Conservation (phyloP, 2,113 vertebrate genomes). For the Pholis gunnellus region DNA sequence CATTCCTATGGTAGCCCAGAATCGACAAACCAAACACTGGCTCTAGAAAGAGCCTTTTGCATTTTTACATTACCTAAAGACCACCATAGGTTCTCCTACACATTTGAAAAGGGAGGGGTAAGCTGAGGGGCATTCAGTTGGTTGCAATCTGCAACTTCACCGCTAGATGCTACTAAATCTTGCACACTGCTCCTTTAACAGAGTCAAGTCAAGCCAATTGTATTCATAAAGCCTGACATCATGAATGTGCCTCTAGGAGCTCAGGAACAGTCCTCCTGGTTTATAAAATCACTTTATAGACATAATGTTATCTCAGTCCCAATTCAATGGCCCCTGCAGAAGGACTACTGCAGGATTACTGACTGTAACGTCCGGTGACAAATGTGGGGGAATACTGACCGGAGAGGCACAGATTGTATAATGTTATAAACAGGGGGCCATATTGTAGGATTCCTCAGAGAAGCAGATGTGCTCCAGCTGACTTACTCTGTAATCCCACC, state of each 20-base stretch:
- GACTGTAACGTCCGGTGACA: conserved; percentile 40
- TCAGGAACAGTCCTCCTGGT: neutral
- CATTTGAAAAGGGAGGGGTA: neutral
- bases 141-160: neutral
- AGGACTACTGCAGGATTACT: conserved; percentile 4
- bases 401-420: conserved; percentile 44
- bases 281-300: conserved; percentile 11
- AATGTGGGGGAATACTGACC: conserved; percentile 36
- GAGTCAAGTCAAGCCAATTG: neutral
- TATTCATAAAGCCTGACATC: neutral
- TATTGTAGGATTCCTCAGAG: conserved; percentile 66
- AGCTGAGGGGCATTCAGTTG: neutral
- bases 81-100: too few relatives aligned
- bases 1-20: too few relatives aligned
- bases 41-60: too few relatives aligned
- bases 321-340: neutral
- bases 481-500: conserved; percentile 73
- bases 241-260: neutral
- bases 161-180: neutral
- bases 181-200: neutral
- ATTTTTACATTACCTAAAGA: too few relatives aligned
- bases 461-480: conserved; percentile 75
- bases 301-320: neutral
- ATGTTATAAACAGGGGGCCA: conserved; percentile 57
- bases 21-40: too few relatives aligned